Base-by-base conservation (phyloP, 2,888 invertebrate species). In the Neuroscelio doddi region DNA sequence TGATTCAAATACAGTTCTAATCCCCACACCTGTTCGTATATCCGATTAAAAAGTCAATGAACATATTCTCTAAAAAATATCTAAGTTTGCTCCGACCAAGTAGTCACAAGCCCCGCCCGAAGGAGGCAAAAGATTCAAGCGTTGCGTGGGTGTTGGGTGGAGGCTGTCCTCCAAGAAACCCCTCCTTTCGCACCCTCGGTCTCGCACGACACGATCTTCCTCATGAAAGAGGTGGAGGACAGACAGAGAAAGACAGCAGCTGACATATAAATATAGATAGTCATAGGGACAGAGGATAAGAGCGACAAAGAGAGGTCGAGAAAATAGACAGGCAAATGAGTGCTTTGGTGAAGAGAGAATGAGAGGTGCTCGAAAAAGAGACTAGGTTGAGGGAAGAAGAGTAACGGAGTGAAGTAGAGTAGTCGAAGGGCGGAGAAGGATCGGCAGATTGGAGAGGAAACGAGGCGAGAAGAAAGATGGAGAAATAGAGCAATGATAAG, bases 401-500 rank as follows among this genome's bases (percentile, higher is more conserved):
- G 24, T 38, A 29, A 16, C 12, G 17, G 29, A 21, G 30, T 34
- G 39, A 24, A 53, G 57, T 51, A 57, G 63, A 7, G 12, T 14
- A 14, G 14, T 3, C 36, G 36, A 36, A 14, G 36, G 15, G 58
- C 47, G 56, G 62, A 70, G 59, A 64, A 68, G 67, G 68, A 66
- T 51, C 45, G 47, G 36, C 53, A 42, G 53, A 55, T n/a, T n/a
- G n/a, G n/a, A n/a, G n/a, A n/a, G n/a, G n/a, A n/a, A n/a, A n/a
- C n/a, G 21, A 59, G 50, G 63, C 47, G 64, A 58, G 38, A 55
- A 39, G 51, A 51, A 9, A 39, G 47, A 66, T 51, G 65, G 64
- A 55, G 46, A 64, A 50, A 47, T 52, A 57, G 41, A 53, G 58
- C 78, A 81, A 80, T 83, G 83, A 83, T 83, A 82, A 82, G 81